Percentiles rank a stretch among this genome's conserved stretches.
These are phyloP conservation scores for Nephila pilipes DNA, from an alignment of 1,140 invertebrate genomes.

Conservation along the genomic window DNA sequence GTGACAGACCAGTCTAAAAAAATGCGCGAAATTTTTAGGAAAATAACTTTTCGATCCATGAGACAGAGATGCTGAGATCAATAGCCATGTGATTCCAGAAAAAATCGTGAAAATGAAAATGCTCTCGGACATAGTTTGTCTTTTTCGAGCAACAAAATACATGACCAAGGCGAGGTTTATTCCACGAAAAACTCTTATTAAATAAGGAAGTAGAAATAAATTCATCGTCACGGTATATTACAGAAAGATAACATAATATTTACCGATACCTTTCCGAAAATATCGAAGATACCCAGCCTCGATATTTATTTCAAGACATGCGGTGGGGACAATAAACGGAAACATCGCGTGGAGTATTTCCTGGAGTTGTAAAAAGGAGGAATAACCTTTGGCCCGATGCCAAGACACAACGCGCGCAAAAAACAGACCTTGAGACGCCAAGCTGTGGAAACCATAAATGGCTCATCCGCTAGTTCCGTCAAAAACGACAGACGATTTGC, in stretches of 20 bases:
- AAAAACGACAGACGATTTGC: conserved; percentile 1
- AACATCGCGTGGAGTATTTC: conserved; percentile 44
- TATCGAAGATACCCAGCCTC: not conserved
- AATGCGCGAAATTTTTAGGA: too few relatives aligned
- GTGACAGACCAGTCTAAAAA: too few relatives aligned
- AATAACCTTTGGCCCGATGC: conserved; percentile 32
- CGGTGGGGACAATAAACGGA: conserved; percentile 38
- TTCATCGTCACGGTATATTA: not conserved
- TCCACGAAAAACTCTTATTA: not conserved
- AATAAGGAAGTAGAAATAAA: not conserved
- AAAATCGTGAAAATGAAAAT: too few relatives aligned
- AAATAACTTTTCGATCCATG: too few relatives aligned
- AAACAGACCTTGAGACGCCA: conserved; percentile 55
- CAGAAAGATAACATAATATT: not conserved
- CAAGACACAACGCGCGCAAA: not conserved
- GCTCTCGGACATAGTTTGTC: too few relatives aligned
- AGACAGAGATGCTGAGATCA: too few relatives aligned
- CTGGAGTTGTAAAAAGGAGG: conserved; percentile 53
- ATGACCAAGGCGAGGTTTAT: not conserved
- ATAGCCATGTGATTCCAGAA: too few relatives aligned
- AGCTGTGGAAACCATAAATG: conserved; percentile 45
- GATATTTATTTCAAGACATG: not conserved
- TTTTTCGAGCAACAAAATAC: too few relatives aligned
- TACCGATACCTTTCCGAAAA: not conserved
- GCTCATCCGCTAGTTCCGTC: conserved; percentile 40